Percentiles rank a stretch among this genome's conserved stretches.
Evolutionary conservation across 2,797 vertebrate genomes (phyloP).

Genomic region (Ceyx erithaca): DNA sequence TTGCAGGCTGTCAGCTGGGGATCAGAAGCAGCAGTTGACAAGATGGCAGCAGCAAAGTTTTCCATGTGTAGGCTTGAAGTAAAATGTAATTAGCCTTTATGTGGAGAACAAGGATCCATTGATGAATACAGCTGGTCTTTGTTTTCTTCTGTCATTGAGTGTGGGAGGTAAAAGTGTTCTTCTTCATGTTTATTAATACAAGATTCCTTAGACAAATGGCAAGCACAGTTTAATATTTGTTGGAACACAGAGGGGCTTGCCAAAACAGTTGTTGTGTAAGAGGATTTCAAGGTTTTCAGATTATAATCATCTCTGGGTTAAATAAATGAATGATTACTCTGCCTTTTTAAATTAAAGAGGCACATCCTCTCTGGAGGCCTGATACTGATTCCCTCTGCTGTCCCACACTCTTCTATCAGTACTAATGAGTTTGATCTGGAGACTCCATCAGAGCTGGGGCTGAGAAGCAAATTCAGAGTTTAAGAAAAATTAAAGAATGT

Average conservation of each 20-base stretch:
- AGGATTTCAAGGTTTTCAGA: conserved; percentile 77
- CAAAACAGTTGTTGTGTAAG: conserved; percentile 83
- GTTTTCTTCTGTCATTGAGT: conserved; percentile 83
- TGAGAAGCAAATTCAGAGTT: conserved; percentile 25
- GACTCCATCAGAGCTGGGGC: background rate
- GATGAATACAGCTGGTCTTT: conserved; percentile 89
- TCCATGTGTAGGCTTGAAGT: conserved; percentile 88
- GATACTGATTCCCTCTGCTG: conserved; percentile 37
- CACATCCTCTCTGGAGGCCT: conserved; percentile 41
- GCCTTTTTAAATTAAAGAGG: conserved; percentile 70
- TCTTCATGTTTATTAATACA: conserved; percentile 89
- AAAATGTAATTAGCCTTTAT: conserved; percentile 89
- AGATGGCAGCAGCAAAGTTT: conserved; percentile 83
- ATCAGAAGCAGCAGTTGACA: conserved; percentile 73
- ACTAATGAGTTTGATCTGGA: conserved; percentile 10
- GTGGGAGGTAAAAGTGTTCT: conserved; percentile 87
- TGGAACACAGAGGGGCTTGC: conserved; percentile 77
- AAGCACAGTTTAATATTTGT: conserved; percentile 83
- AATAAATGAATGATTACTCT: conserved; percentile 77
- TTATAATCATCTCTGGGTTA: conserved; percentile 74
- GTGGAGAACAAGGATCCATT: conserved; percentile 89
- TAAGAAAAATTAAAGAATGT: background rate
- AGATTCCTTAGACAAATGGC: conserved; percentile 85
- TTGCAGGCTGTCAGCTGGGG: conserved; percentile 75
- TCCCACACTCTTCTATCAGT: background rate